A percentile compares a stretch with the other conserved stretches of the same genome.
phyloP scores from a whole-genome alignment of 2,888 invertebrate species.

The Trichogramma dendrolimi region DNA sequence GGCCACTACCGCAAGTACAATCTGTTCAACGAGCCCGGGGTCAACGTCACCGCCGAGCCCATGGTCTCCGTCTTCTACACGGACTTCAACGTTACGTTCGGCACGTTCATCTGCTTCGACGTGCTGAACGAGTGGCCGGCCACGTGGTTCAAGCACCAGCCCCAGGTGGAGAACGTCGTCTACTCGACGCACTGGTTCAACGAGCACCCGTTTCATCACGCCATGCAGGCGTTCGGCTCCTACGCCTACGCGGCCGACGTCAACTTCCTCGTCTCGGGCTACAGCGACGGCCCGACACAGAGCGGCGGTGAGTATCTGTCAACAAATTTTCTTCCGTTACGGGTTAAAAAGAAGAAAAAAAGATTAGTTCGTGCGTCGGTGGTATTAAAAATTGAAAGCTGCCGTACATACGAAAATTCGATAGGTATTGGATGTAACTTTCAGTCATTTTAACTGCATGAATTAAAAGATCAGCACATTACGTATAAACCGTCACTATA shows the following conservation, averaged over 20 bases:
- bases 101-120: constrained; percentile 59
- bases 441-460: too few relatives aligned
- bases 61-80: constrained; percentile 53
- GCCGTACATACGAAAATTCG: too few relatives aligned
- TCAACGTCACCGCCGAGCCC: constrained; percentile 43
- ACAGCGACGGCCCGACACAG: constrained; percentile 43
- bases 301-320: constrained; percentile 10
- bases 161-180: constrained; percentile 52
- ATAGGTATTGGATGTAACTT: too few relatives aligned
- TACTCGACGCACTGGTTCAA: constrained; percentile 58
- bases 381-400: too few relatives aligned
- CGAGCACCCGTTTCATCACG: constrained; percentile 54
- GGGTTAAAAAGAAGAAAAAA: too few relatives aligned
- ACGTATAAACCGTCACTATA: too few relatives aligned
- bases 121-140: constrained; percentile 55
- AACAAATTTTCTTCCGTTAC: too few relatives aligned
- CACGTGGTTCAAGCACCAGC: constrained; percentile 45
- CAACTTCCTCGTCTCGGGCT: constrained; percentile 55
- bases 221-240: constrained; percentile 48
- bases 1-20: constrained; percentile 56
- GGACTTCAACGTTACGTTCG: constrained; percentile 57
- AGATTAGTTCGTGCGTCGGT: too few relatives aligned
- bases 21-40: constrained; percentile 51
- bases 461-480: too few relatives aligned
- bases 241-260: constrained; percentile 53